phyloP scores from a whole-genome alignment of 2,888 invertebrate species.

The Papilio protenor region DNA sequence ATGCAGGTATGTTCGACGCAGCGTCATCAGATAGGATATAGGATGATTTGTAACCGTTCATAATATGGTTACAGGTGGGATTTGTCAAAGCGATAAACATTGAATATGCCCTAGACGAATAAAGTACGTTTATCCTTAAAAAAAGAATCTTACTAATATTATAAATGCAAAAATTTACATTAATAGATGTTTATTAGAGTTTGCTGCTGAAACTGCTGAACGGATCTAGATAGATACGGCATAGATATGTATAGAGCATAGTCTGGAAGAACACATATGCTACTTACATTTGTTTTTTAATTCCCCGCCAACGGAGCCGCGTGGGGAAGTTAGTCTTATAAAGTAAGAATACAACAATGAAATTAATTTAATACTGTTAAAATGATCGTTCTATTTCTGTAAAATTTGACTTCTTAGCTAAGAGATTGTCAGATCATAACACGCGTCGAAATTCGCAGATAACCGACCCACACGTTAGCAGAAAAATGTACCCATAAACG shows the following conservation, averaged over 20 bases:
- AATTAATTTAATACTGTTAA: too few relatives aligned
- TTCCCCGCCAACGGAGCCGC: too few relatives aligned
- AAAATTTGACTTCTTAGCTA: not conserved
- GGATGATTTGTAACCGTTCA: constrained; percentile 50
- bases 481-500: constrained; percentile 23
- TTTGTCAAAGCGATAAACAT: constrained; percentile 48
- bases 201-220: too few relatives aligned
- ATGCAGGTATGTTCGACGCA: constrained; percentile 45
- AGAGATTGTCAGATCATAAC: not conserved
- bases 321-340: not conserved
- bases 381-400: too few relatives aligned
- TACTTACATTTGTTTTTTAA: too few relatives aligned
- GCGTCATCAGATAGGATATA: constrained; percentile 27
- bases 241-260: too few relatives aligned
- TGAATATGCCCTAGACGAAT: constrained; percentile 32
- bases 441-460: too few relatives aligned
- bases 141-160: not conserved
- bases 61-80: constrained; percentile 47
- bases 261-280: too few relatives aligned
- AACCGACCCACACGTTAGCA: constrained; percentile 5
- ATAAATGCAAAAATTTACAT: too few relatives aligned
- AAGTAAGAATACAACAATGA: not conserved
- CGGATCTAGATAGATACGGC: too few relatives aligned
- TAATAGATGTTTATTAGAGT: too few relatives aligned
- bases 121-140: not conserved